A percentile compares a stretch with the other conserved stretches of the same genome.
phyloP scores from a whole-genome alignment of 1,140 invertebrate genomes.

The Cyclargus thomasi region DNA sequence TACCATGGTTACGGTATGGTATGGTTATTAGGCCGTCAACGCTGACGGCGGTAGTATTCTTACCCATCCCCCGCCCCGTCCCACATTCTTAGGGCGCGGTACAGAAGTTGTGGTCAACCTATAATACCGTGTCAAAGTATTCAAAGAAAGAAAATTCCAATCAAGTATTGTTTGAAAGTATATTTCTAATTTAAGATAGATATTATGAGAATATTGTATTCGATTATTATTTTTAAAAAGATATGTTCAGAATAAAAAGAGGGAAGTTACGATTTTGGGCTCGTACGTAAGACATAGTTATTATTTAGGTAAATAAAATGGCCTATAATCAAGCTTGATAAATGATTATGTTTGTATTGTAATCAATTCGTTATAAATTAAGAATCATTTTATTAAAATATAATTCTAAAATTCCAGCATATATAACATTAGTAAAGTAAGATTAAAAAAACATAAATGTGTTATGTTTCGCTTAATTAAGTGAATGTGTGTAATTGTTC shows the following conservation, averaged over 20 bases:
- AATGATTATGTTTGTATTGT: not conserved
- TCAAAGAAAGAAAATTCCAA: not conserved
- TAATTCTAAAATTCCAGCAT: not conserved
- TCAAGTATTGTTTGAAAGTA: slow-evolving; percentile 6
- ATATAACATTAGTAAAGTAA: not conserved
- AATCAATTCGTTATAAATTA: not conserved
- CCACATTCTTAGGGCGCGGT: too few relatives aligned
- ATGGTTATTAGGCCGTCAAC: too few relatives aligned
- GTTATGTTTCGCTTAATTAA: not conserved
- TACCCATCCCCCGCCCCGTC: too few relatives aligned
- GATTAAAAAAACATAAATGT: not conserved
- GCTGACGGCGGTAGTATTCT: too few relatives aligned
- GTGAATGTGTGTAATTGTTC: not conserved
- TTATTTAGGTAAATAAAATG: not conserved
- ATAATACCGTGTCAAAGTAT: not conserved
- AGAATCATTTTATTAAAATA: not conserved
- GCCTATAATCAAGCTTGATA: not conserved
- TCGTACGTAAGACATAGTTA: not conserved
- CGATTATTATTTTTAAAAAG: not conserved
- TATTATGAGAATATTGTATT: not conserved
- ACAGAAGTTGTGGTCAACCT: too few relatives aligned
- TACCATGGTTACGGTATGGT: too few relatives aligned
- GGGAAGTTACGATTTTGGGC: not conserved
- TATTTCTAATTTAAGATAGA: not conserved
- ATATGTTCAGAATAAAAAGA: too few relatives aligned